Percentiles rank a stretch among this genome's conserved stretches.
Evolutionary conservation across 30 jellyfish, hydroid and myxozoan species (phyloP).

Genomic region (Nemopilema nomurai): DNA sequence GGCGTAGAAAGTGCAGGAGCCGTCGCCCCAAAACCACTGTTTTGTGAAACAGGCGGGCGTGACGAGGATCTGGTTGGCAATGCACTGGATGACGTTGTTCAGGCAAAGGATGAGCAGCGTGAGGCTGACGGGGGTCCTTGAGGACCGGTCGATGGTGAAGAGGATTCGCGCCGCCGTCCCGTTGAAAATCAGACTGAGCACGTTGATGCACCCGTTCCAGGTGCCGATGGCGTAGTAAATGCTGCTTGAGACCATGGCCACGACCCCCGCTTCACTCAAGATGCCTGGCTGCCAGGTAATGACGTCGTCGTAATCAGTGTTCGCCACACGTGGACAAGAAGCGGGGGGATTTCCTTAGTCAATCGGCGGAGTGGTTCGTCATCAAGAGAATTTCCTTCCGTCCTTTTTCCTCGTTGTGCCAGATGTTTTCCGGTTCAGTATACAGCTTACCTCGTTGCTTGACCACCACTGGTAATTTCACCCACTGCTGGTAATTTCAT

Average conservation of each 20-base stretch:
- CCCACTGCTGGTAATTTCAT: too few species aligned
- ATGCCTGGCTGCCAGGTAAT: too few species aligned
- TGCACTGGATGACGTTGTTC: constrained; percentile 19
- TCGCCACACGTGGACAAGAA: too few species aligned
- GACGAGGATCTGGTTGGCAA: constrained; percentile 28
- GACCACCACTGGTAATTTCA: too few species aligned
- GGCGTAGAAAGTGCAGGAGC: constrained; percentile 26
- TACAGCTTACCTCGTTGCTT: too few species aligned
- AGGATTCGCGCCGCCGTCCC: constrained; percentile 16
- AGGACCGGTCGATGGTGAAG: constrained; percentile 12
- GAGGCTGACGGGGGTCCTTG: constrained; percentile 10
- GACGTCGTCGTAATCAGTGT: too few species aligned
- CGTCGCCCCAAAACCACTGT: constrained; percentile 26
- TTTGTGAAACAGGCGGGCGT: constrained; percentile 29
- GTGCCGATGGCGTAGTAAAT: constrained; percentile 16
- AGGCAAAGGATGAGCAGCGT: constrained; percentile 11
- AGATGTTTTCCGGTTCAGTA: too few species aligned
- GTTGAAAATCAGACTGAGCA: constrained; percentile 7
- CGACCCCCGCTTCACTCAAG: too few species aligned
- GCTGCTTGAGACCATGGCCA: constrained; percentile 2
- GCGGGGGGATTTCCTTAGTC: too few species aligned
- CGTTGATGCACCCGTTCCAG: constrained; percentile 5
- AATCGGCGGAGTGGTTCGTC: too few species aligned
- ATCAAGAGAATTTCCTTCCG: too few species aligned
- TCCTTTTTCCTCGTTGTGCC: too few species aligned